Base-by-base conservation (phyloP, 2,113 vertebrate genomes). In the Triplophysa dalaica region DNA sequence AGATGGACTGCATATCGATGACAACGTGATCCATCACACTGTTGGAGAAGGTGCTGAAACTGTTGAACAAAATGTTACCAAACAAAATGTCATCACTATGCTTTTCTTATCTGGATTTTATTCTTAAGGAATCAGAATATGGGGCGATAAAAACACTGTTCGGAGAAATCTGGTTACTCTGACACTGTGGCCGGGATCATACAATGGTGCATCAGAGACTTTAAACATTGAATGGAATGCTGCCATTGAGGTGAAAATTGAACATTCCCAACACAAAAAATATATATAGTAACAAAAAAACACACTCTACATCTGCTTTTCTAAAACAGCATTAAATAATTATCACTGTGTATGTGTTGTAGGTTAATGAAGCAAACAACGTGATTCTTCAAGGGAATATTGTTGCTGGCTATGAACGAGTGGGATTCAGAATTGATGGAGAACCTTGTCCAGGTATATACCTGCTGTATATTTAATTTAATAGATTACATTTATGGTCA, bases 361-460 rank as follows among this genome's bases (percentile, higher is more conserved):
- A 94, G 93, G 89, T 91, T 8, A 94, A 89, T 61, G 84, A 87
- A 86, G 95, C 92, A 1, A 90, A 82, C 1, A 91, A 94, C 33
- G 89, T 91, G 2, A 86, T 95, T 52, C 87, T 96, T 80, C 94
- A 94, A 85, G 82, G 93, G 26, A 96, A 96, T 17, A 85, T 94
- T 0, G 94, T 95, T 80, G 94, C 94, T 17, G 95, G 95, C 22
- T 96, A 93, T 84, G 94, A 94, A 88, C 89, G 94, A 80, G 90
- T 88, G 2, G 95, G 90, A 12, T 96, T 93, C 77, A 92, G 89
- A 38, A 93, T 95, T 61, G 81, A 95, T 56, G 95, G 95, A 16
- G 95, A 96, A 87, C 90, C 92, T 1, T 96, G 95, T 80, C 87
- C 91, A 90, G 91, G 95, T 96, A 89, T n/a, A n/a, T 21, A 60